phyloP scores from a whole-genome alignment of 1,140 invertebrate genomes.

The Tenebrio molitor region DNA sequence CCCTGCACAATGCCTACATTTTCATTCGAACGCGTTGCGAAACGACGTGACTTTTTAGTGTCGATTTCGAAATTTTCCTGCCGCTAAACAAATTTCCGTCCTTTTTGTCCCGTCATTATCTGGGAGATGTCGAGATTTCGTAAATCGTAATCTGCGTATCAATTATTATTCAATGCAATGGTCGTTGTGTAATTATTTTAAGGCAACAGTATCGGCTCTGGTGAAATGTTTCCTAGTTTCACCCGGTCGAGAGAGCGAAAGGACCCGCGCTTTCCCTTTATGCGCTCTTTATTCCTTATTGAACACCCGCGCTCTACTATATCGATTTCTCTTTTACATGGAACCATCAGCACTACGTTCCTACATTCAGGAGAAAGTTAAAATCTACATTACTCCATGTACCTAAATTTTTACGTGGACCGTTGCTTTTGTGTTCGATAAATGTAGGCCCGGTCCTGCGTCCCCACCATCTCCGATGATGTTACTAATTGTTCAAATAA shows the following conservation, averaged over 20 bases:
- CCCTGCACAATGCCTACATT: too few relatives aligned
- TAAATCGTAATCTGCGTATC: slow-evolving; percentile 1
- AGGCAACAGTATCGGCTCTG: slow-evolving; percentile 41
- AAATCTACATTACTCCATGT: slow-evolving; percentile 41
- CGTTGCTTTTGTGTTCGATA: neutral
- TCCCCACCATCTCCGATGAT: neutral
- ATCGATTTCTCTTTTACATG: slow-evolving; percentile 51
- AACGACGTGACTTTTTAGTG: too few relatives aligned
- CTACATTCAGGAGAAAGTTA: slow-evolving; percentile 48
- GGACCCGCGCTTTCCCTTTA: slow-evolving; percentile 50
- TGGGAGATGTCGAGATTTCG: slow-evolving; percentile 10
- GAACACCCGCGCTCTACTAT: slow-evolving; percentile 52
- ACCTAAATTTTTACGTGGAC: slow-evolving; percentile 29
- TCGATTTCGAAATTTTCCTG: neutral
- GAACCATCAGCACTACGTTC: slow-evolving; percentile 43
- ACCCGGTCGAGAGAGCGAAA: slow-evolving; percentile 50
- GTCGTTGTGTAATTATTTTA: slow-evolving; percentile 31
- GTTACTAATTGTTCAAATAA: neutral
- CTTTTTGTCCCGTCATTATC: neutral
- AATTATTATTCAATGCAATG: slow-evolving; percentile 33
- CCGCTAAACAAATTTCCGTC: neutral
- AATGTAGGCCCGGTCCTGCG: neutral
- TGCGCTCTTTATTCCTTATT: slow-evolving; percentile 51
- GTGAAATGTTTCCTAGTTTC: slow-evolving; percentile 51
- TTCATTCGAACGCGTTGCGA: too few relatives aligned